phyloP scores from a whole-genome alignment of 2,888 invertebrate genomes.

The Cheilosia soror region DNA sequence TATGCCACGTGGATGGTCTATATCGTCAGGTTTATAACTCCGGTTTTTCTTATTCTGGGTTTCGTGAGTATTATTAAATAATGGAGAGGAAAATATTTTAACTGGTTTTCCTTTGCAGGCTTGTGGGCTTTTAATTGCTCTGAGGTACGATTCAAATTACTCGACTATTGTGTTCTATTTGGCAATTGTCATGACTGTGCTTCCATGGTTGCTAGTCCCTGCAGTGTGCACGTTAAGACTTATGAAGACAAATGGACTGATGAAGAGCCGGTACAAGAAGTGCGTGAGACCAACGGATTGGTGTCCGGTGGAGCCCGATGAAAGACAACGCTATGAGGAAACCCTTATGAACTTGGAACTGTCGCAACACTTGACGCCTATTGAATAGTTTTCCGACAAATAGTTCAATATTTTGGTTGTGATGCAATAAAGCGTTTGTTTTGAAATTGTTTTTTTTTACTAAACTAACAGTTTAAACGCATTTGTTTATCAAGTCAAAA shows the following conservation, averaged over 20 bases:
- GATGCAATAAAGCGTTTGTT: constrained; percentile 41
- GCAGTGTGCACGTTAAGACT: constrained; percentile 78
- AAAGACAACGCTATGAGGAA: constrained; percentile 81
- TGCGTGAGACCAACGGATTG: constrained; percentile 81
- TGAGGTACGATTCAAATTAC: constrained; percentile 45
- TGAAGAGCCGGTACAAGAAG: constrained; percentile 78
- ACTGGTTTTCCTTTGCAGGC: constrained; percentile 33
- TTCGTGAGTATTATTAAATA: constrained; percentile 33
- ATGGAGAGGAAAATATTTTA: constrained; percentile 6
- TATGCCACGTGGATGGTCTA: constrained; percentile 82
- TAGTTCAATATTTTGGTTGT: constrained; percentile 28
- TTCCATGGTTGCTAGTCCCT: constrained; percentile 80
- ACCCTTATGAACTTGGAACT: constrained; percentile 79
- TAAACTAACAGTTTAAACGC: no score
- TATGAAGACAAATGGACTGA: constrained; percentile 77
- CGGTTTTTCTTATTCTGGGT: constrained; percentile 81
- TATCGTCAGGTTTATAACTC: constrained; percentile 88
- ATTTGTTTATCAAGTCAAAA: no score
- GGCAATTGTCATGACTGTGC: constrained; percentile 11
- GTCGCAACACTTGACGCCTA: constrained; percentile 4
- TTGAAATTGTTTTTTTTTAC: not conserved
- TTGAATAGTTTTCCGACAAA: not conserved
- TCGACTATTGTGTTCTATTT: constrained; percentile 44
- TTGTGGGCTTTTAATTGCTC: constrained; percentile 47
- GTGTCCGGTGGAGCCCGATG: constrained; percentile 80